phyloP scores from a whole-genome alignment of 2,888 invertebrate genomes.

The Taphrorychus bicolor region DNA sequence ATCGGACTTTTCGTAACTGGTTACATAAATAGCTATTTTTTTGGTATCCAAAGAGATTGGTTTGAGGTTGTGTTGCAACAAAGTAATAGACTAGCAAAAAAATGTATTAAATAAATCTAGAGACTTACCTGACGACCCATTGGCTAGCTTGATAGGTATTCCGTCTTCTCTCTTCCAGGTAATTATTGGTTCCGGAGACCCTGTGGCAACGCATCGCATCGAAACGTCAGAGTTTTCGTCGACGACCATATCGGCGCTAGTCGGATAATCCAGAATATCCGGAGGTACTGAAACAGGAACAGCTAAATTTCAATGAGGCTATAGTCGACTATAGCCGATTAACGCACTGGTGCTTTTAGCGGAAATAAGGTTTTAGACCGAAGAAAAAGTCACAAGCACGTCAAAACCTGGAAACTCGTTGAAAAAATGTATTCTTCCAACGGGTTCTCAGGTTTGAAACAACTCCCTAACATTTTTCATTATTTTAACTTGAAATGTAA shows the following conservation, averaged over 20 bases:
- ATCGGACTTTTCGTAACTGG: too few relatives aligned
- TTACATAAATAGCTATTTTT: too few relatives aligned
- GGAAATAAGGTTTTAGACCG: too few relatives aligned
- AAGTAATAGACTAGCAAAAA: too few relatives aligned
- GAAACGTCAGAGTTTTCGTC: slow-evolving; percentile 87
- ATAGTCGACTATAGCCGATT: background rate
- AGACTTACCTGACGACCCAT: slow-evolving; percentile 71
- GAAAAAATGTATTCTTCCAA: too few relatives aligned
- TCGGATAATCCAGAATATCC: slow-evolving; percentile 83
- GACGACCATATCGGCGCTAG: slow-evolving; percentile 85
- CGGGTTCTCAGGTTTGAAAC: too few relatives aligned
- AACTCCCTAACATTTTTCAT: too few relatives aligned
- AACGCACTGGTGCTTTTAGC: background rate
- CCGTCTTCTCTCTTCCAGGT: slow-evolving; percentile 87
- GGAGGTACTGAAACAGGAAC: slow-evolving; percentile 72
- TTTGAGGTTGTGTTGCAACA: background rate
- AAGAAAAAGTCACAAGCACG: too few relatives aligned
- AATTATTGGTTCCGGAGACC: slow-evolving; percentile 86
- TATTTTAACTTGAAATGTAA: too few relatives aligned
- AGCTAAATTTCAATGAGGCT: slow-evolving; percentile 33
- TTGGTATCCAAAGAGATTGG: too few relatives aligned
- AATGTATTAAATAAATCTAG: too few relatives aligned
- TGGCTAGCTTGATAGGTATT: slow-evolving; percentile 73
- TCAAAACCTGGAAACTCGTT: too few relatives aligned
- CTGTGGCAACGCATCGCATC: slow-evolving; percentile 87